Conservation (phyloP, 2,797 vertebrate species). For the Ficedula albicollis region DNA sequence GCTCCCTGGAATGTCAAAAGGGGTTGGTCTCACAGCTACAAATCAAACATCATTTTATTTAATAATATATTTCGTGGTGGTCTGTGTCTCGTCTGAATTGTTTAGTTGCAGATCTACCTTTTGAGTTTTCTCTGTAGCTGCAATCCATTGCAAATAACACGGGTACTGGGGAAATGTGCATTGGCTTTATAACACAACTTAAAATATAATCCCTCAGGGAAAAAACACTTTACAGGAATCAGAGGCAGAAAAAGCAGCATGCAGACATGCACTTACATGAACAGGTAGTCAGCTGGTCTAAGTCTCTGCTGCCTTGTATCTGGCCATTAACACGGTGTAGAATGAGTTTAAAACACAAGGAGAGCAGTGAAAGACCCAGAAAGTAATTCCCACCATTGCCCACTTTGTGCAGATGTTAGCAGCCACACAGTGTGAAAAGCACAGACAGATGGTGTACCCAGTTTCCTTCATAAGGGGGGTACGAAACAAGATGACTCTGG, state of each 20-base stretch:
- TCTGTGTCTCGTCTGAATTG: constrained; percentile 52
- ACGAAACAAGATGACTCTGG: not conserved
- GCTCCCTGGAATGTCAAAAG: constrained; percentile 60
- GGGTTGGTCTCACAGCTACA: constrained; percentile 66
- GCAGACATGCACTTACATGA: not conserved
- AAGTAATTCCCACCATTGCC: not conserved
- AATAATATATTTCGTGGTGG: constrained; percentile 69
- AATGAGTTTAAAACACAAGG: not conserved
- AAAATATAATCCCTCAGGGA: constrained; percentile 19
- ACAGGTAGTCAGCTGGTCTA: not conserved
- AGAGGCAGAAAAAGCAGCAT: constrained; percentile 1
- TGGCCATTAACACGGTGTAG: not conserved
- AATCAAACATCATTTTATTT: constrained; percentile 75
- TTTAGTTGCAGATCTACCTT: constrained; percentile 36
- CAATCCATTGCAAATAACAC: constrained; percentile 10
- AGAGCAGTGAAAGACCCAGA: not conserved
- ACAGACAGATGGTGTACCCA: not conserved
- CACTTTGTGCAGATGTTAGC: not conserved
- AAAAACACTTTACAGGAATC: constrained; percentile 31
- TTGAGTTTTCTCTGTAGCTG: not conserved
- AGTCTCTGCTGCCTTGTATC: not conserved
- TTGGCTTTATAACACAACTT: constrained; percentile 17
- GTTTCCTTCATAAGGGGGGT: not conserved
- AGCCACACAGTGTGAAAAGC: not conserved
- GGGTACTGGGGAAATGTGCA: not conserved